Evolutionary conservation across 2,888 invertebrate genomes (phyloP).

Genomic region (Zonitis immaculata): DNA sequence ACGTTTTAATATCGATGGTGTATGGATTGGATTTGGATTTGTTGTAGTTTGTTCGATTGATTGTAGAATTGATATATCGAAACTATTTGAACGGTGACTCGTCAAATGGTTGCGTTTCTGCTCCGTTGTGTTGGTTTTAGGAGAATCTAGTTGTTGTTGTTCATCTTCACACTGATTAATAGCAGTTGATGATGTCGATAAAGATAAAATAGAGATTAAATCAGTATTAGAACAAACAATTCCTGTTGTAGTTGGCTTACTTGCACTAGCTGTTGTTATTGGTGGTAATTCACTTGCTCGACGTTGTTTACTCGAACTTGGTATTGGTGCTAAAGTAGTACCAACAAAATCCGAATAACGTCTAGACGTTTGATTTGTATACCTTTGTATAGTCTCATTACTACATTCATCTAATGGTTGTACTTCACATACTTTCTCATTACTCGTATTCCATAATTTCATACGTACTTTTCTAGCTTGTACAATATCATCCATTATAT

Average conservation of each 20-base stretch:
- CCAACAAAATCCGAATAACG: slow-evolving; percentile 71
- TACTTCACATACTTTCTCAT: slow-evolving; percentile 72
- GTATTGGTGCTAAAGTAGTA: slow-evolving; percentile 58
- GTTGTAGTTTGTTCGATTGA: slow-evolving; percentile 44
- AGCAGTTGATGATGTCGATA: slow-evolving; percentile 77
- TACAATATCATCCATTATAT: slow-evolving; percentile 86
- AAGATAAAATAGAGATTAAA: slow-evolving; percentile 70
- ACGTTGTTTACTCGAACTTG: slow-evolving; percentile 52
- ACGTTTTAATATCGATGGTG: slow-evolving; percentile 63
- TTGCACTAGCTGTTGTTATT: slow-evolving; percentile 35
- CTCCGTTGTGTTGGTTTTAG: slow-evolving; percentile 32
- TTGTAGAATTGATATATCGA: slow-evolving; percentile 71
- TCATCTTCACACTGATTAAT: slow-evolving; percentile 63
- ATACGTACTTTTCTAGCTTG: slow-evolving; percentile 76
- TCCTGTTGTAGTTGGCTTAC: slow-evolving; percentile 50
- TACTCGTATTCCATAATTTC: slow-evolving; percentile 81
- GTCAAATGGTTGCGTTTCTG: slow-evolving; percentile 58
- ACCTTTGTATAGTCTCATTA: slow-evolving; percentile 52
- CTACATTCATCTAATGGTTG: slow-evolving; percentile 69
- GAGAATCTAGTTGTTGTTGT: slow-evolving; percentile 7
- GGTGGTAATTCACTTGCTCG: slow-evolving; percentile 73
- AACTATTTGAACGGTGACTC: slow-evolving; percentile 77
- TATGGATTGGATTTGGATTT: slow-evolving; percentile 26
- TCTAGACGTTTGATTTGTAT: slow-evolving; percentile 52
- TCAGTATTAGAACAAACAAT: slow-evolving; percentile 80